phyloP scores from a whole-genome alignment of 2,113 vertebrate species.

The Falco punctatus region DNA sequence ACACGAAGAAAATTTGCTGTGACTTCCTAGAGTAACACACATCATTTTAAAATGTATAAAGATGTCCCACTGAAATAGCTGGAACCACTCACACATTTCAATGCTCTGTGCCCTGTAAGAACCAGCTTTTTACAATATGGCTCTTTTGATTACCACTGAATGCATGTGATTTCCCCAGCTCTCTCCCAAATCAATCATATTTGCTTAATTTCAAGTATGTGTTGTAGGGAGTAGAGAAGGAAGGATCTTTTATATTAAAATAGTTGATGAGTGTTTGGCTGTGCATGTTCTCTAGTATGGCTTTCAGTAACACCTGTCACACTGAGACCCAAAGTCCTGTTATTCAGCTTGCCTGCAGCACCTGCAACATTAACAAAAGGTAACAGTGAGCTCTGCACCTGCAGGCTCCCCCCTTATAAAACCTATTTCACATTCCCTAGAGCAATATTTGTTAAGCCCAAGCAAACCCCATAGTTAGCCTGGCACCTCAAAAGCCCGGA shows the following conservation, averaged over 20 bases:
- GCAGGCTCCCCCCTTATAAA: neutral
- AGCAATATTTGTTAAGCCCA: neutral
- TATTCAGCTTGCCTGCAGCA: neutral
- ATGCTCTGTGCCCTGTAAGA: neutral
- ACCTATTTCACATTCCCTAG: neutral
- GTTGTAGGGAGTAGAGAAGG: neutral
- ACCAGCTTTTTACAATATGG: neutral
- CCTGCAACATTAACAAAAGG: neutral
- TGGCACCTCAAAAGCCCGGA: neutral
- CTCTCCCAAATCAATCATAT: neutral
- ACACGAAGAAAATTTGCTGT: neutral
- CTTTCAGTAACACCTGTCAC: neutral
- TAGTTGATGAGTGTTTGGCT: neutral
- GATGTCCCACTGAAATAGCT: neutral
- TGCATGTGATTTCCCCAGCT: neutral
- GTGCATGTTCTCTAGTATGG: neutral
- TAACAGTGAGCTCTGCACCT: neutral
- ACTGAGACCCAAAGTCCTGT: neutral
- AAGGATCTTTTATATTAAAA: neutral
- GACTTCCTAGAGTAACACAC: neutral
- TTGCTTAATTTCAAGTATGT: neutral
- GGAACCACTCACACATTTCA: neutral
- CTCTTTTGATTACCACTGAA: neutral
- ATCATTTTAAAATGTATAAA: neutral
- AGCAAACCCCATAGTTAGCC: neutral